phyloP scores from a whole-genome alignment of 2,113 vertebrate genomes.

The Coracopsis vasa region DNA sequence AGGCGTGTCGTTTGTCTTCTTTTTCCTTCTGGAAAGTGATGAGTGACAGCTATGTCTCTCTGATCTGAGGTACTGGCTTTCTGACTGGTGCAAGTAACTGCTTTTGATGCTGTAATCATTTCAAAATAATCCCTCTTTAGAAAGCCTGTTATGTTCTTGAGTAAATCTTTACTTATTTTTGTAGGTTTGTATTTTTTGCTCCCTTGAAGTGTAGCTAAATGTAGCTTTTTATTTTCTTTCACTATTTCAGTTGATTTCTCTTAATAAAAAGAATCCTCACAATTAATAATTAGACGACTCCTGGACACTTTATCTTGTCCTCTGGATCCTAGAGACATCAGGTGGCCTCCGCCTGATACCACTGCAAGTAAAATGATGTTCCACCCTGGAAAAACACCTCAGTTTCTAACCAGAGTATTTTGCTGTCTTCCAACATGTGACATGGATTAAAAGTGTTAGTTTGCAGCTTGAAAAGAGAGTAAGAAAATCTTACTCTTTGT shows the following conservation, averaged over 20 bases:
- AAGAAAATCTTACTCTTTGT: neutral
- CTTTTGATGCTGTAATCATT: conserved; percentile 44
- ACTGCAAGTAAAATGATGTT: neutral
- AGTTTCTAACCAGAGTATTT: neutral
- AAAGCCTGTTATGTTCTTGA: conserved; percentile 44
- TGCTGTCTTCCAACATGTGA: neutral
- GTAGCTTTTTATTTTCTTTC: neutral
- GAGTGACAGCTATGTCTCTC: neutral
- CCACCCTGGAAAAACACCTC: neutral
- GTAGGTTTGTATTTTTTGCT: conserved; percentile 20
- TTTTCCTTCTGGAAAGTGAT: conserved; percentile 1
- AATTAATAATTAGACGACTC: neutral
- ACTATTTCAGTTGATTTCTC: neutral
- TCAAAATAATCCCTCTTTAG: conserved; percentile 58
- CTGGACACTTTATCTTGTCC: neutral
- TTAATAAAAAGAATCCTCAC: neutral
- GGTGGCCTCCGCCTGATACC: conserved; percentile 46
- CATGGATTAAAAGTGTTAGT: neutral
- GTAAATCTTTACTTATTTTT: conserved; percentile 40
- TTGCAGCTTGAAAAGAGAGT: neutral
- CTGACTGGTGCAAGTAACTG: conserved; percentile 22
- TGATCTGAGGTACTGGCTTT: conserved; percentile 43
- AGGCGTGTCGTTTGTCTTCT: neutral
- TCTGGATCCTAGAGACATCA: neutral
- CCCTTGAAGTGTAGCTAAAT: neutral